phyloP scores from a whole-genome alignment of 2,888 invertebrate genomes.

The Leptopilina drosophilae region DNA sequence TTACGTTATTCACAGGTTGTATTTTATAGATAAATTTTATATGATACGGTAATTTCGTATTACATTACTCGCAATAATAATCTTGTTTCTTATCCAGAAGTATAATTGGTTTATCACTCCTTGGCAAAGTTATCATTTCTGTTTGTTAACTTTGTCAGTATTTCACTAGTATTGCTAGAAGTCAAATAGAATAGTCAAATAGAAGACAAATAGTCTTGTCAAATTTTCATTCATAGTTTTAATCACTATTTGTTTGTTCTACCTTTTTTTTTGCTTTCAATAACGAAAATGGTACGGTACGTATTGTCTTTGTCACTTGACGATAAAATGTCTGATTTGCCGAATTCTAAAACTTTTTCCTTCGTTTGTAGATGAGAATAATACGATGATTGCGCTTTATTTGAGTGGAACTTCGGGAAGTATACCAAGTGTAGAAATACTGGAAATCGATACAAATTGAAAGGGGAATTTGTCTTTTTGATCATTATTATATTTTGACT shows the following conservation, averaged over 20 bases:
- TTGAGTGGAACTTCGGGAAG: slow-evolving; percentile 13
- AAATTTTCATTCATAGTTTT: neutral
- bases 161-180: neutral
- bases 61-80: slow-evolving; percentile 4
- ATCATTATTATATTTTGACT: neutral
- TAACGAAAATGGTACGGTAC: too few relatives aligned
- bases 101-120: slow-evolving; percentile 31
- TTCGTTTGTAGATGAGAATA: neutral
- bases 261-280: too few relatives aligned
- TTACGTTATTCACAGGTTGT: slow-evolving; percentile 12
- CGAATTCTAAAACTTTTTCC: neutral
- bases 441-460: neutral
- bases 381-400: slow-evolving; percentile 23
- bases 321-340: neutral
- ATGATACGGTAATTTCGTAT: slow-evolving; percentile 1
- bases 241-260: too few relatives aligned
- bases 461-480: neutral
- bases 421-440: neutral
- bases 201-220: neutral
- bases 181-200: too few relatives aligned
- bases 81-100: slow-evolving; percentile 25
- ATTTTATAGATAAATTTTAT: slow-evolving; percentile 14
- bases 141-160: neutral
- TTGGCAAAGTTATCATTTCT: slow-evolving; percentile 26
- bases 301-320: neutral